Base-by-base conservation (phyloP, 2,113 vertebrate species). In the Gobiocypris rarus region DNA sequence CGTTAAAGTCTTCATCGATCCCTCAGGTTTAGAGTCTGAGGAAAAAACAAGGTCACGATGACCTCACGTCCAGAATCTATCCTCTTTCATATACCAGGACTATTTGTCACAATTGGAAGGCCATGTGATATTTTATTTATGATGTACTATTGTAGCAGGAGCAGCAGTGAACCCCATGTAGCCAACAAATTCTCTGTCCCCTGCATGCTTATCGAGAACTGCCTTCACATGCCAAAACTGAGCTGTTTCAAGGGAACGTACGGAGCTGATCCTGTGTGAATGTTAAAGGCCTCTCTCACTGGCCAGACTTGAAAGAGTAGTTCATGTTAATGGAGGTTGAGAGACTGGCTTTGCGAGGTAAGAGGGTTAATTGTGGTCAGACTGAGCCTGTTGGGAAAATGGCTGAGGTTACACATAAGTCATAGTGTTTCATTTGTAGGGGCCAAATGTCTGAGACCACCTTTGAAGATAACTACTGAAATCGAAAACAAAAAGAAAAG, bases 61-160 rank as follows among this genome's bases (percentile, higher is more conserved):
- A 80, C 77, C 76, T 41, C 54, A 58, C 22, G 8, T 24, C 34
- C 14, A 56, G 19, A 43, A 48, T 38, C 15, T 10, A 31, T 31
- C 58, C 24, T 38, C 11, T 79, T 54, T 85, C 69, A 80, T 45
- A 11, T 74, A 48, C 41, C 76, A 78, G 4, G 56, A 45, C 24
- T 61, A 48, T 63, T 69, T 24, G 75, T 45, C 74, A 48, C 15
- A n/a, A 50, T 9, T 67, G 50, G 52, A 75, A 58, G 54, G 14
- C 45, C 11, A 48, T 41, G 48, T n/a, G 41, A 87, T 92, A 76
- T 88, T 85, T 91, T 88, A 92, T 92, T 90, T 63, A 91, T 84
- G 75, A 89, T 85, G 61, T 31, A 83, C 82, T 84, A 9, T 71
- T 1, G 85, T 48, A 79, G 38, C 38, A 63, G 5, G 41, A 79